These are phyloP conservation scores for Brachionus asplanchnoidis DNA, from an alignment of 1,140 invertebrate genomes.

Conservation along the genomic window DNA sequence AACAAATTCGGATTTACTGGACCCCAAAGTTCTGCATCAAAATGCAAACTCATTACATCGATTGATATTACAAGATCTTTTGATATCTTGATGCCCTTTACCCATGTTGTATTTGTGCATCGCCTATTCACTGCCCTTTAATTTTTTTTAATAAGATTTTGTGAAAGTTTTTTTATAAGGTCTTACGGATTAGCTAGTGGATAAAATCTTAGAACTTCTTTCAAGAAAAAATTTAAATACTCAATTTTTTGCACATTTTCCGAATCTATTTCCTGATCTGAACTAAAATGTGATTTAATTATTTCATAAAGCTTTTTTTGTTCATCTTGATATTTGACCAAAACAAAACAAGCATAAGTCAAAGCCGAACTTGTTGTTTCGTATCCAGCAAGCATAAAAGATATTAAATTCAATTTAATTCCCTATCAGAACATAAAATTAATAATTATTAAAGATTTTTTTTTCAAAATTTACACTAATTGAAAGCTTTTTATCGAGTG, in stretches of 20 bases:
- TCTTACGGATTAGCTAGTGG: neutral
- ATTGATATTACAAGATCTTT: slow-evolving; percentile 50
- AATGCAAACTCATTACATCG: slow-evolving; percentile 53
- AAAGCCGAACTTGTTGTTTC: slow-evolving; percentile 59
- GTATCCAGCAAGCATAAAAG: slow-evolving; percentile 53
- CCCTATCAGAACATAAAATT: slow-evolving; percentile 45
- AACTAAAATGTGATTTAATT: slow-evolving; percentile 44
- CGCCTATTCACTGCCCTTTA: slow-evolving; percentile 48
- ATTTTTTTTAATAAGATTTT: too few relatives aligned
- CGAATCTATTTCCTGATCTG: neutral
- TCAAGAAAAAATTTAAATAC: slow-evolving; percentile 16
- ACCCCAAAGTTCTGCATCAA: slow-evolving; percentile 51
- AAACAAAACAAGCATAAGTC: slow-evolving; percentile 56
- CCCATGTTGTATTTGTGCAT: slow-evolving; percentile 46
- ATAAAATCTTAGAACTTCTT: slow-evolving; percentile 18
- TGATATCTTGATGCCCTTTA: slow-evolving; percentile 49
- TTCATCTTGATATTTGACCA: slow-evolving; percentile 57
- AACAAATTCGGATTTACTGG: slow-evolving; percentile 47
- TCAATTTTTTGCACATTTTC: neutral
- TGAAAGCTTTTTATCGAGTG: neutral
- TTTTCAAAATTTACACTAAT: neutral
- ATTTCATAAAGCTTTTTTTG: slow-evolving; percentile 58
- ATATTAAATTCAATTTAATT: slow-evolving; percentile 47
- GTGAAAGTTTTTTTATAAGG: neutral
- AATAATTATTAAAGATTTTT: neutral